phyloP scores from a whole-genome alignment of 2,888 invertebrate genomes.

The Sympetrum striolatum region DNA sequence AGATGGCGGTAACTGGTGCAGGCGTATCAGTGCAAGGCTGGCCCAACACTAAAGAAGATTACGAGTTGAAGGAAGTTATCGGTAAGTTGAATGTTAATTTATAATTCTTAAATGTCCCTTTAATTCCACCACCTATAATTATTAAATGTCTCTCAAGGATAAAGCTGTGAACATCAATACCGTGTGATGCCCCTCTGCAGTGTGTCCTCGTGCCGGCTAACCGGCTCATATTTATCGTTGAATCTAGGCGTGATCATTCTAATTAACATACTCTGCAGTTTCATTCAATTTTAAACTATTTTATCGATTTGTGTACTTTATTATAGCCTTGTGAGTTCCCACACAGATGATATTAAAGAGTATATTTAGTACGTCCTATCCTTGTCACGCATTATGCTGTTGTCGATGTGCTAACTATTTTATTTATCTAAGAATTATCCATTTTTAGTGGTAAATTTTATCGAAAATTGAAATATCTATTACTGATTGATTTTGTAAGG shows the following conservation, averaged over 20 bases:
- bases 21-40: conserved; percentile 63
- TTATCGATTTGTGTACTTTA: too few species aligned
- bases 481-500: neutral
- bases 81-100: conserved; percentile 67
- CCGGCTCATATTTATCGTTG: conserved; percentile 1
- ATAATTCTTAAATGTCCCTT: conserved; percentile 15
- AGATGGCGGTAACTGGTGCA: conserved; percentile 62
- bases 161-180: conserved; percentile 2
- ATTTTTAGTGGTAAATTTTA: neutral
- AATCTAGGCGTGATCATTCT: neutral
- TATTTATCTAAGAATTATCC: neutral
- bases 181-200: conserved; percentile 14
- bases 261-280: neutral
- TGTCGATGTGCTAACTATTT: neutral
- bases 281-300: neutral
- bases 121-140: neutral
- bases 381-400: neutral
- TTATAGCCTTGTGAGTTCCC: neutral
- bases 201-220: conserved; percentile 28
- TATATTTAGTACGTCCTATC: neutral
- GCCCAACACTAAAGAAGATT: conserved; percentile 91
- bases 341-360: neutral
- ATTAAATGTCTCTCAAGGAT: conserved; percentile 23
- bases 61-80: conserved; percentile 92
- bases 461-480: neutral